These are phyloP conservation scores for Pachyuromys duprasi DNA, from an alignment of 2,797 vertebrate genomes.

Conservation along the genomic window DNA sequence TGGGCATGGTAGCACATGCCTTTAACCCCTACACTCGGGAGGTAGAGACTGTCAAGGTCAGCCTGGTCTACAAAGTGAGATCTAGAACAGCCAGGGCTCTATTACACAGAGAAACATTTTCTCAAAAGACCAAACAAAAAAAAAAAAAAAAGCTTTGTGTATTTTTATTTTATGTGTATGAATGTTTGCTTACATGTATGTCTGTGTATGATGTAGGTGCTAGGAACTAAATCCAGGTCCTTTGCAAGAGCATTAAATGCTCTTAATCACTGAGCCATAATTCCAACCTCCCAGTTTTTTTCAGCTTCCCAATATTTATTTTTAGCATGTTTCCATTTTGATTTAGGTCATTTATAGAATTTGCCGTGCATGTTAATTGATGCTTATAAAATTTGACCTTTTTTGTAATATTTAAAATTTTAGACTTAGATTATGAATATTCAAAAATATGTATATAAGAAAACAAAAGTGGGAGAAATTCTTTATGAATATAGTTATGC, in stretches of 20 bases:
- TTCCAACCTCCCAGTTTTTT: background rate
- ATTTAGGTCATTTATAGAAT: background rate
- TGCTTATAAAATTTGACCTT: background rate
- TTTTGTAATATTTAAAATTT: background rate
- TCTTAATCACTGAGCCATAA: background rate
- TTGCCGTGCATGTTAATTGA: background rate
- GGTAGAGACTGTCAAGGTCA: background rate
- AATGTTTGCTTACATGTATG: background rate
- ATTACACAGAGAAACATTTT: background rate
- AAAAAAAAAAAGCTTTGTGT: background rate
- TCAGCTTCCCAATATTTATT: background rate
- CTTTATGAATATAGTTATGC: background rate
- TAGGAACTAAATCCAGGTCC: background rate
- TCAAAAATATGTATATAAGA: background rate
- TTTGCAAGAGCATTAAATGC: background rate
- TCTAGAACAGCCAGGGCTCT: background rate
- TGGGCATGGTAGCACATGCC: background rate
- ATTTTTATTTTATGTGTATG: background rate
- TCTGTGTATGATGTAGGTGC: background rate
- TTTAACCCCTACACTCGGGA: background rate
- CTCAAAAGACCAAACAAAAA: background rate
- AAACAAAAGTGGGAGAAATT: background rate
- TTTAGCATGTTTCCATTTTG: background rate
- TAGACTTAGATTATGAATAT: background rate
- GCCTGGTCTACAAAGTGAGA: background rate